These are phyloP conservation scores for Poeciliopsis turrubarensis DNA, from an alignment of 2,113 vertebrate genomes.

Conservation along the genomic window DNA sequence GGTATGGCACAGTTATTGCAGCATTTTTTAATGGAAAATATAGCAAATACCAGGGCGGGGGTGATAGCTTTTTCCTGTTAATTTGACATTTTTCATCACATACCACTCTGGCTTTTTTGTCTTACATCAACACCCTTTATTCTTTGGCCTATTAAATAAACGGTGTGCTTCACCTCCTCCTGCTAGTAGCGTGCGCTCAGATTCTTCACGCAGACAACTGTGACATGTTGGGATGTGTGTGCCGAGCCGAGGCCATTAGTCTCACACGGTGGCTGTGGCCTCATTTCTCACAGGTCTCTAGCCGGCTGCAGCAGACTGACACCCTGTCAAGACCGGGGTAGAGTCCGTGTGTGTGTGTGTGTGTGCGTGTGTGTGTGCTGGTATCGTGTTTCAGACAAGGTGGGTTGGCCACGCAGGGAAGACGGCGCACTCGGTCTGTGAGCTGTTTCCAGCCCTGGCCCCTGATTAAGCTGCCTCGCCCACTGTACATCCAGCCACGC, in stretches of 20 bases:
- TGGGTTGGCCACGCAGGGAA: constrained; percentile 60
- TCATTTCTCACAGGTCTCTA: constrained; percentile 63
- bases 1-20: background rate
- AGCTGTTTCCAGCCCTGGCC: constrained; percentile 46
- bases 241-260: constrained; percentile 26
- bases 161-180: background rate
- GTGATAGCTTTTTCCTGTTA: background rate
- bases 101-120: background rate
- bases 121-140: background rate
- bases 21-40: background rate
- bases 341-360: constrained; percentile 35
- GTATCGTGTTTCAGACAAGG: constrained; percentile 65
- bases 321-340: constrained; percentile 54
- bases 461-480: constrained; percentile 53
- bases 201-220: background rate
- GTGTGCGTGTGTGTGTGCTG: constrained; percentile 3
- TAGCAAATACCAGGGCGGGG: background rate
- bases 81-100: background rate
- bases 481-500: constrained; percentile 32
- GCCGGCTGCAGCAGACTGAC: constrained; percentile 56
- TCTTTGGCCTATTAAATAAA: background rate
- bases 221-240: constrained; percentile 20
- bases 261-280: constrained; percentile 69
- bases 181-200: background rate
- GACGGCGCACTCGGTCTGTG: constrained; percentile 32